phyloP scores from a whole-genome alignment of 2,113 vertebrate genomes.

The Aythya baeri region DNA sequence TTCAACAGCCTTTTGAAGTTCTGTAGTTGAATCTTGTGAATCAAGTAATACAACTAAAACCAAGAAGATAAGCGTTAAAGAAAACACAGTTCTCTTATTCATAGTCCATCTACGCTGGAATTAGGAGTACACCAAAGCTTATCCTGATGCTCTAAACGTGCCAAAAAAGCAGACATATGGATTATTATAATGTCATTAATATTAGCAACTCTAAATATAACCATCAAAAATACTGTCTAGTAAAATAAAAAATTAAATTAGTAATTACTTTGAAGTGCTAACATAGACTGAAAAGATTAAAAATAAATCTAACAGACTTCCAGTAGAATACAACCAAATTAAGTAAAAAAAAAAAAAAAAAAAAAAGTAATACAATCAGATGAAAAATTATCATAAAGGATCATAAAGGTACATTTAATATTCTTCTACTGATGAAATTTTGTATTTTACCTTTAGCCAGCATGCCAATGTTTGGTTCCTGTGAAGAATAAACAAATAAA shows the following conservation, averaged over 20 bases:
- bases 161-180: not conserved
- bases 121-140: not conserved
- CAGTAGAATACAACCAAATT: not conserved
- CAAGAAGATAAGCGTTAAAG: not conserved
- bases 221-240: not conserved
- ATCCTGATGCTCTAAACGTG: not conserved
- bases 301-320: not conserved
- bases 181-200: not conserved
- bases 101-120: not conserved
- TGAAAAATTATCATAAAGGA: not conserved
- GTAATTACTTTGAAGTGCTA: not conserved
- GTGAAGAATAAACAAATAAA: not conserved
- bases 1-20: constrained; percentile 33
- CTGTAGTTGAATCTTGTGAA: constrained; percentile 85
- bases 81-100: not conserved
- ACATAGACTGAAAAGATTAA: too few species aligned
- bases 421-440: not conserved
- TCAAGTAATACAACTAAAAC: constrained; percentile 84
- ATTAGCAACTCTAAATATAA: not conserved
- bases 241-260: not conserved
- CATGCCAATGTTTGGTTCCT: constrained; percentile 79
- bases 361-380: not conserved
- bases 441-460: constrained; percentile 85
- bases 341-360: not conserved
- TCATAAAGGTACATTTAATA: not conserved